Conservation (phyloP, 2,888 invertebrate species). For the Synergus umbraculus region DNA sequence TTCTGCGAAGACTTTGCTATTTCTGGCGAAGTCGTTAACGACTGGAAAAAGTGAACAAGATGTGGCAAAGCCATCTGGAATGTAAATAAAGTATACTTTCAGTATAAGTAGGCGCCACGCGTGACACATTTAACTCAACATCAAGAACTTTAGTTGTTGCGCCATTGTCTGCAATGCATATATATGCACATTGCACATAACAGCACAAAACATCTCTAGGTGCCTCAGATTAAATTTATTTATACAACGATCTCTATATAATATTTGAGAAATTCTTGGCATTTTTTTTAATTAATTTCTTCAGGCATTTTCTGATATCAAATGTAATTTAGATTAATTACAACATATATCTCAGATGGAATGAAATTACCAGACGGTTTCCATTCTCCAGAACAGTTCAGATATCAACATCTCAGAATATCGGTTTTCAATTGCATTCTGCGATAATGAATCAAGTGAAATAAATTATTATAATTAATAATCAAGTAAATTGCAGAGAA, state of each 20-base stretch:
- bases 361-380: not conserved
- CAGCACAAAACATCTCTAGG: not conserved
- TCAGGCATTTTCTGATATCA: not conserved
- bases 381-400: not conserved
- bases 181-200: not conserved
- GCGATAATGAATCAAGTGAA: not conserved
- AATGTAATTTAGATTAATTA: not conserved
- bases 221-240: conserved; percentile 7
- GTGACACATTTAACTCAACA: conserved; percentile 36
- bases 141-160: conserved; percentile 38
- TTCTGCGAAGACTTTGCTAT: conserved; percentile 31
- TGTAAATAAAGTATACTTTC: conserved; percentile 27
- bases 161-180: conserved; percentile 28
- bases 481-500: not conserved
- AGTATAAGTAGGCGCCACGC: conserved; percentile 26
- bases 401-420: not conserved
- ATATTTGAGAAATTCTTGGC: not conserved
- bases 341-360: not conserved
- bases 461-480: not conserved
- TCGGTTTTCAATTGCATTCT: not conserved
- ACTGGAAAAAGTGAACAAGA: conserved; percentile 21
- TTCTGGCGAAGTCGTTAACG: conserved; percentile 25
- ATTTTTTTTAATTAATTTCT: not conserved
- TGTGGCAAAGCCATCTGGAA: conserved; percentile 31
- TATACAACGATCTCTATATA: not conserved